Evolutionary conservation across 1,140 invertebrate genomes (phyloP).

Genomic region (Dicyema japonicum): DNA sequence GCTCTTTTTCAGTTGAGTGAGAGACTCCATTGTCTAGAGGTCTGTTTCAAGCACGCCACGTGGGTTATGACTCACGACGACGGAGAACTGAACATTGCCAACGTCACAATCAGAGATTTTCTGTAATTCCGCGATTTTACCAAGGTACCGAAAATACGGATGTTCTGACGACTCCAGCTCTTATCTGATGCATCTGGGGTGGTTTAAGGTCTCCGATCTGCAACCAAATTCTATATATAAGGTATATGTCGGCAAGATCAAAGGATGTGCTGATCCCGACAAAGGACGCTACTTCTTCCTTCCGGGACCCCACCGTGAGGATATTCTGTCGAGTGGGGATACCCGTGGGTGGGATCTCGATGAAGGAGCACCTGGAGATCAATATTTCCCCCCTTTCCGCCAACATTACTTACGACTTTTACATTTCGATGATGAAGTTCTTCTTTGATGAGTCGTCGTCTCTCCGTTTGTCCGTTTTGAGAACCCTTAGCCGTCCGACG

Average conservation of each 20-base stretch:
- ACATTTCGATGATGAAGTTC: too few relatives aligned
- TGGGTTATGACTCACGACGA: constrained; percentile 85
- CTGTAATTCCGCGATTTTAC: constrained; percentile 26
- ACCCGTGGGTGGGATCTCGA: constrained; percentile 81
- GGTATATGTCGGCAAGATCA: too few relatives aligned
- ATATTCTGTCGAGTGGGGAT: too few relatives aligned
- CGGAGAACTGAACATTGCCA: constrained; percentile 74
- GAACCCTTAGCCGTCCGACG: constrained; percentile 63
- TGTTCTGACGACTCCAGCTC: constrained; percentile 88
- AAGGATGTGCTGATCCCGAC: constrained; percentile 1
- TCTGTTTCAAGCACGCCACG: constrained; percentile 88
- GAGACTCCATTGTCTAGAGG: too few relatives aligned
- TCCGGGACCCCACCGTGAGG: too few relatives aligned
- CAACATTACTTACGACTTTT: too few relatives aligned
- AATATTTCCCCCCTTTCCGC: constrained; percentile 28
- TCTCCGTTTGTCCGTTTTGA: constrained; percentile 20
- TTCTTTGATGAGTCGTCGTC: too few relatives aligned
- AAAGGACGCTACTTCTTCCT: too few relatives aligned
- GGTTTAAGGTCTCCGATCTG: constrained; percentile 66
- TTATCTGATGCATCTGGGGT: constrained; percentile 77
- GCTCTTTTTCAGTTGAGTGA: too few relatives aligned
- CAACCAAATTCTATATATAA: constrained; percentile 69
- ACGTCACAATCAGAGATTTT: constrained; percentile 73
- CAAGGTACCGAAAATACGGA: constrained; percentile 37
- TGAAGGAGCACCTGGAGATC: constrained; percentile 90